Evolutionary conservation across 1,140 invertebrate genomes (phyloP).

Genomic region (Hyphantria cunea): DNA sequence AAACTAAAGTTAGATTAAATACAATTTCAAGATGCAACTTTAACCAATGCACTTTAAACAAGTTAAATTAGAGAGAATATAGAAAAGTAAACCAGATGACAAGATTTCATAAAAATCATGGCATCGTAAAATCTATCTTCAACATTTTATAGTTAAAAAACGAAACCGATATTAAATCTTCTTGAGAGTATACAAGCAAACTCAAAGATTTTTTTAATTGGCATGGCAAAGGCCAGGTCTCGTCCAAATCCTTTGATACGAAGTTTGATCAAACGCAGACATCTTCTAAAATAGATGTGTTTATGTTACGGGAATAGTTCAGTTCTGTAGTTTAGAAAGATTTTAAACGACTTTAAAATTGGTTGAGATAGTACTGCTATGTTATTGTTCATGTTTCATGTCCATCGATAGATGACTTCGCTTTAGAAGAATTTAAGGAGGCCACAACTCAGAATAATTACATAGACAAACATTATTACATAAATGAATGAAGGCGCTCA

Average conservation of each 20-base stretch:
- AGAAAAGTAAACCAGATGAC: neutral
- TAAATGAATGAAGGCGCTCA: too few species aligned
- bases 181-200: slow-evolving; percentile 21
- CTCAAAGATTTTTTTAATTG: slow-evolving; percentile 36
- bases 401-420: neutral
- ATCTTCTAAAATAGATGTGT: slow-evolving; percentile 46
- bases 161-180: slow-evolving; percentile 16
- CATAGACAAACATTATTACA: too few species aligned
- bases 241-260: slow-evolving; percentile 47
- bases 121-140: neutral
- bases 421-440: too few species aligned
- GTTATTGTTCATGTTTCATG: too few species aligned
- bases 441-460: too few species aligned
- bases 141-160: neutral
- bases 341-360: neutral
- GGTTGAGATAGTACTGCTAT: neutral
- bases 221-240: slow-evolving; percentile 32
- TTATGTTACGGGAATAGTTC: slow-evolving; percentile 31
- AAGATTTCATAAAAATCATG: too few species aligned
- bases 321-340: neutral
- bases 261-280: slow-evolving; percentile 49
- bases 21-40: too few species aligned
- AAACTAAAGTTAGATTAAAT: neutral
- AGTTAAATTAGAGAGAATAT: neutral
- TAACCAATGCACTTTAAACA: too few species aligned